Evolutionary conservation across 1,140 invertebrate genomes (phyloP).

Genomic region (Lepidurus couesii): DNA sequence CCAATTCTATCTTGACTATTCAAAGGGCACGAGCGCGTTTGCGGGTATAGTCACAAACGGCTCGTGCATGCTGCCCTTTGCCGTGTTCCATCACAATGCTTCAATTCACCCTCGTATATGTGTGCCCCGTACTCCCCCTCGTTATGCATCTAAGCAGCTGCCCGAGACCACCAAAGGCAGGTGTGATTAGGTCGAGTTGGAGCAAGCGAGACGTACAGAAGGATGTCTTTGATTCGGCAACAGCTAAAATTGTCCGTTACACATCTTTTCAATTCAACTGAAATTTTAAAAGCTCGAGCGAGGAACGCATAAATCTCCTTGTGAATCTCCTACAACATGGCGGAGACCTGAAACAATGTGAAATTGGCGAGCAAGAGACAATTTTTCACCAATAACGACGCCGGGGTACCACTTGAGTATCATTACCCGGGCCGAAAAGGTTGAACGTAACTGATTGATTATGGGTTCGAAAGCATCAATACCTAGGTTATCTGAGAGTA

Average conservation of each 20-base stretch:
- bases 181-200: conserved; percentile 17
- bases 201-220: conserved; percentile 13
- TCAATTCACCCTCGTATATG: background rate
- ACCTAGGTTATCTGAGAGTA: background rate
- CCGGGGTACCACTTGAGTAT: background rate
- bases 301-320: background rate
- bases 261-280: background rate
- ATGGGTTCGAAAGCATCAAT: background rate
- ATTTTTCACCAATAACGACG: background rate
- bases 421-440: background rate
- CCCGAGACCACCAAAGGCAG: conserved; percentile 3
- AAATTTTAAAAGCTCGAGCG: background rate
- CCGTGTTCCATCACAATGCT: conserved; percentile 3
- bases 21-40: conserved; percentile 13
- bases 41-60: background rate
- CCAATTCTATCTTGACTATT: conserved; percentile 1
- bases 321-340: background rate
- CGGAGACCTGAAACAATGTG: background rate
- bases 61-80: conserved; percentile 13
- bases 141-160: conserved; percentile 10
- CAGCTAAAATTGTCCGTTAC: background rate
- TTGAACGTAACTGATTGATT: background rate
- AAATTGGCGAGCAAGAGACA: background rate
- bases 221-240: conserved; percentile 19
- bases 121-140: background rate